Conservation (phyloP, 2,113 vertebrate genomes). For the Pyxicephalus adspersus region DNA sequence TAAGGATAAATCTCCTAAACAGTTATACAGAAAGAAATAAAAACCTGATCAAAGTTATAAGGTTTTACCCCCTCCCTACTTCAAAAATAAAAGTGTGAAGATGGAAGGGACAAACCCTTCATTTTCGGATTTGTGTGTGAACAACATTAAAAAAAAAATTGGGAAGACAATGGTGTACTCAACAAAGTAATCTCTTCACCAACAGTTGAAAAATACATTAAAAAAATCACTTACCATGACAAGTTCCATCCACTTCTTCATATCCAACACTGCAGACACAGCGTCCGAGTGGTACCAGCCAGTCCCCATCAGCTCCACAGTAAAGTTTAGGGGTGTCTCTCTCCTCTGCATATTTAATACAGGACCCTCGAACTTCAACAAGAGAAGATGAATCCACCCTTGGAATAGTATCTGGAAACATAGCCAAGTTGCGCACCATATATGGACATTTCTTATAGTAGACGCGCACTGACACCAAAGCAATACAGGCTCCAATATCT, state of each 20-base stretch:
- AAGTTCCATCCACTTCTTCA: slow-evolving; percentile 88
- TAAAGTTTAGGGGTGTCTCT: slow-evolving; percentile 93
- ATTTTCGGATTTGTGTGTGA: no score
- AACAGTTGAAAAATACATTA: background rate
- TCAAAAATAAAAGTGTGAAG: no score
- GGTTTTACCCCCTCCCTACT: no score
- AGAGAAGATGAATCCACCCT: slow-evolving; percentile 93
- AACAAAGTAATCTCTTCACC: no score
- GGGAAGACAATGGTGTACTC: no score
- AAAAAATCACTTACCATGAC: slow-evolving; percentile 78
- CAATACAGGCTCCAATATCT: slow-evolving; percentile 94
- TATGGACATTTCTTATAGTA: slow-evolving; percentile 97
- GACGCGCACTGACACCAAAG: slow-evolving; percentile 89
- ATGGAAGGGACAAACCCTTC: no score
- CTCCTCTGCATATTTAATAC: slow-evolving; percentile 91
- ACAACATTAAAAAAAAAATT: no score
- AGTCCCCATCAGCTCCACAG: slow-evolving; percentile 93
- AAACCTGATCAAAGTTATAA: no score
- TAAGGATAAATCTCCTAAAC: no score
- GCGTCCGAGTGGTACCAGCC: slow-evolving; percentile 91
- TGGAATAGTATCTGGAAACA: slow-evolving; percentile 94
- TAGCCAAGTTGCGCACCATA: slow-evolving; percentile 87
- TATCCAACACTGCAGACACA: slow-evolving; percentile 93
- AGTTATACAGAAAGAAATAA: no score
- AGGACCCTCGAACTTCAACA: slow-evolving; percentile 92